phyloP scores from a whole-genome alignment of 37 sponge, comb jelly and placozoan genomes.

The Oscarella lobularis region DNA sequence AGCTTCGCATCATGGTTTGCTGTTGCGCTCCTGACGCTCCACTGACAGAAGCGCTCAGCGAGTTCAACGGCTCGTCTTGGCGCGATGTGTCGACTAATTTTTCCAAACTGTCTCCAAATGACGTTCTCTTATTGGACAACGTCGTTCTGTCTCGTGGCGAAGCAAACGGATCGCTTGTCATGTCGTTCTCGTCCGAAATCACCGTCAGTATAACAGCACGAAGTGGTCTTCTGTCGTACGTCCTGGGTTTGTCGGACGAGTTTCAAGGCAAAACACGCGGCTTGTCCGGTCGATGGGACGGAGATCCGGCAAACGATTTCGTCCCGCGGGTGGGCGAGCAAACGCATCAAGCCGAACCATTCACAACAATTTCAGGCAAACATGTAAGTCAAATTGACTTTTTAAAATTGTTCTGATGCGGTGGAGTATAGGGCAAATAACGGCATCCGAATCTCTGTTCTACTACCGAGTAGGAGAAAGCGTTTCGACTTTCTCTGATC shows the following conservation, averaged over 20 bases:
- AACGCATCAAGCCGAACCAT: slow-evolving; percentile 33
- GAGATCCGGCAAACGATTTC: slow-evolving; percentile 46
- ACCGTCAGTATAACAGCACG: neutral
- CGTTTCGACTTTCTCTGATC: slow-evolving; percentile 17
- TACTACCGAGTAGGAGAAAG: slow-evolving; percentile 17
- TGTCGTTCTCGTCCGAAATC: neutral
- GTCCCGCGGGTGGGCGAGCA: slow-evolving; percentile 16
- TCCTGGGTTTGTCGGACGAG: slow-evolving; percentile 10
- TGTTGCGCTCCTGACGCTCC: neutral
- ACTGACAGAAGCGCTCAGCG: neutral
- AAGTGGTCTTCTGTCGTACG: slow-evolving; percentile 6
- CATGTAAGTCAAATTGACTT: slow-evolving; percentile 2
- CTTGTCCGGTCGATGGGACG: slow-evolving; percentile 56
- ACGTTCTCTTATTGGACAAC: neutral
- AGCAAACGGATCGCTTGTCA: neutral
- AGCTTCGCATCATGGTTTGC: neutral
- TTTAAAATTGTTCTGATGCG: neutral
- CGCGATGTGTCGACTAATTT: neutral
- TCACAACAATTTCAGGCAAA: slow-evolving; percentile 15
- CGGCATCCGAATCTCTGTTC: slow-evolving; percentile 22
- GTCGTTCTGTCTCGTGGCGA: neutral
- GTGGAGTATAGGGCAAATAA: slow-evolving; percentile 37
- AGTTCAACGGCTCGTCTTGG: neutral
- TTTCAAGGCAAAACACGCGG: slow-evolving; percentile 30
- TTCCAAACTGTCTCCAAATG: neutral